Evolutionary conservation across 2,888 invertebrate genomes (phyloP).

Genomic region (Hybos culiciformis): DNA sequence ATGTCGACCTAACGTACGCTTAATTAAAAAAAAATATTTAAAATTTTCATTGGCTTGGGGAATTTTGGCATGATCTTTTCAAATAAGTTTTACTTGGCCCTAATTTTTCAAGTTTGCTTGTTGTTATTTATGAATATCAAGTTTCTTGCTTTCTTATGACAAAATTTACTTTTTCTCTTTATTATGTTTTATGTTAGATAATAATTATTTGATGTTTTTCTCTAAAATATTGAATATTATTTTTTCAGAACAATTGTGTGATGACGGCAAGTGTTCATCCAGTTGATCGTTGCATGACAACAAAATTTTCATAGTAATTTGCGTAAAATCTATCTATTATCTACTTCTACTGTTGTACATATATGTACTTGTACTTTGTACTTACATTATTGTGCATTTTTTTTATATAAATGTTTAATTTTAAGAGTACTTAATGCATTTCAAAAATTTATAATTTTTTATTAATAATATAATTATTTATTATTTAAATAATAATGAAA

Average conservation of each 20-base stretch:
- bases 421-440: too few species aligned
- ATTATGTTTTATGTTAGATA: background rate
- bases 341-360: too few species aligned
- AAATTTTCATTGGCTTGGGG: too few species aligned
- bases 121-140: background rate
- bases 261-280: slow-evolving; percentile 21
- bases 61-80: background rate
- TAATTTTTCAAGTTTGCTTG: background rate
- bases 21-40: too few species aligned
- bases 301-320: background rate
- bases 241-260: slow-evolving; percentile 35
- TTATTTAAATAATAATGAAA: too few species aligned
- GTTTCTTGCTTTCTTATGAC: background rate
- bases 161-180: background rate
- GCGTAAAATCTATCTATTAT: too few species aligned
- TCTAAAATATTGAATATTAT: background rate
- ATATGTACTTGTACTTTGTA: too few species aligned
- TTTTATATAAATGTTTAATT: too few species aligned
- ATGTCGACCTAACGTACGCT: too few species aligned
- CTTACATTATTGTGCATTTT: too few species aligned
- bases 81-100: background rate
- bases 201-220: background rate
- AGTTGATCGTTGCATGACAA: background rate
- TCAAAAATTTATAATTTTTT: too few species aligned
- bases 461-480: too few species aligned